These are phyloP conservation scores for Pristionchus exspectatus DNA, from an alignment of 2,888 invertebrate species.

Conservation along the genomic window DNA sequence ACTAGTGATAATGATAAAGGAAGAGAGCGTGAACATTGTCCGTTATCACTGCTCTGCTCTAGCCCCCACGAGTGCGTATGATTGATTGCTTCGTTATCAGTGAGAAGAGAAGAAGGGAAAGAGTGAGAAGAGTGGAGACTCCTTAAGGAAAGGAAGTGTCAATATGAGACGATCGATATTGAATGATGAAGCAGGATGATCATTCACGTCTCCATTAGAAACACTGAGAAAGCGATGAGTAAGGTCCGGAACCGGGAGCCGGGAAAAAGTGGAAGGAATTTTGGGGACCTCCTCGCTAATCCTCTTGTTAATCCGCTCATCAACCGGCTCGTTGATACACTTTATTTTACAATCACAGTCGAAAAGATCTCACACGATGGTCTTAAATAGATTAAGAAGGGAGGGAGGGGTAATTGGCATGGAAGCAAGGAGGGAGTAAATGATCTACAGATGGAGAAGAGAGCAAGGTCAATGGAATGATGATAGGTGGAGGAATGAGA, in stretches of 20 bases:
- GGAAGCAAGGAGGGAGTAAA: background rate
- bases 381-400: slow-evolving; percentile 20
- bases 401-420: background rate
- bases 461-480: slow-evolving; percentile 42
- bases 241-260: too few relatives aligned
- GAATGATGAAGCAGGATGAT: background rate
- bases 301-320: slow-evolving; percentile 10
- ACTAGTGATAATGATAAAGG: background rate
- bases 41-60: slow-evolving; percentile 1
- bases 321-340: background rate
- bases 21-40: background rate
- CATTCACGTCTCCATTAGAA: background rate
- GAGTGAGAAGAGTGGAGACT: slow-evolving; percentile 28
- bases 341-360: slow-evolving; percentile 33
- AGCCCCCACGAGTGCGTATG: background rate
- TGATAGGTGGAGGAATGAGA: background rate
- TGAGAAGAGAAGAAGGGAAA: background rate
- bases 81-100: slow-evolving; percentile 46
- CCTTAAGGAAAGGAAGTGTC: background rate
- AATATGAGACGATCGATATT: slow-evolving; percentile 18
- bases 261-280: background rate
- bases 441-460: slow-evolving; percentile 42
- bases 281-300: background rate
- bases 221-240: background rate
- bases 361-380: background rate